Evolutionary conservation across 2,888 invertebrate genomes (phyloP), one percentile per base, ranked within the genome.

Genomic region (Ennomos erosarius): DNA sequence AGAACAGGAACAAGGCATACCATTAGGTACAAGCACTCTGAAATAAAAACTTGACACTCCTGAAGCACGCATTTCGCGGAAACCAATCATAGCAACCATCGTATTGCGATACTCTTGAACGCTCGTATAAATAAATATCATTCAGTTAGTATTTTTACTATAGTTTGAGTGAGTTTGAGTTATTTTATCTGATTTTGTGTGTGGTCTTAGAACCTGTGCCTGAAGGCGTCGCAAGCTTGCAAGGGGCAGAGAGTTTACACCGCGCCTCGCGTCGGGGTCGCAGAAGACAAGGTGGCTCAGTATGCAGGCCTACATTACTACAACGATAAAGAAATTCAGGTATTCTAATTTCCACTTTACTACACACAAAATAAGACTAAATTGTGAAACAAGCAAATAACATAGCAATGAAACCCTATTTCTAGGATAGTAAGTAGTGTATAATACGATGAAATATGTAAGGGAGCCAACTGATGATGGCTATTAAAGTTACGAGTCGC

Each of bases 261-360:
- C 67, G 94, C 95, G 59, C 97, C 98, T 9, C 94, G 97, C 70
- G 95, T 98, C 71, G 98, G 98, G 44, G 97, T 98, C 9, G 96
- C 98, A 1, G 97, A 97, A 70, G 97, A 98, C 82, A 97, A 98
- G 87, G 97, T 98, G 16, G 96, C 98, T 0, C 98, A 98, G 81
- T 98, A 98, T 83, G 98, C 97, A 0, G 96, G 97, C 0, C 92
- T 98, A 0, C 97, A 98, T 81, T 98, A 98, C 85, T 98, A 98
- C 87, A 96, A 97, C 8, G 98, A 98, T 87, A 98, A 98, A 90
- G 98, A 98, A 81, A 89, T 98, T 52, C 97, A 97, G 93, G 96
- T 95, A 86, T 42, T 13, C 36, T 16, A 46, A 46, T 16, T 35
- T n/a, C 45, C 12, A 46, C 40, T 54, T 59, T 54, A 59, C 37